Conservation (phyloP, 2,797 vertebrate species). For the Podarcis siculus region DNA sequence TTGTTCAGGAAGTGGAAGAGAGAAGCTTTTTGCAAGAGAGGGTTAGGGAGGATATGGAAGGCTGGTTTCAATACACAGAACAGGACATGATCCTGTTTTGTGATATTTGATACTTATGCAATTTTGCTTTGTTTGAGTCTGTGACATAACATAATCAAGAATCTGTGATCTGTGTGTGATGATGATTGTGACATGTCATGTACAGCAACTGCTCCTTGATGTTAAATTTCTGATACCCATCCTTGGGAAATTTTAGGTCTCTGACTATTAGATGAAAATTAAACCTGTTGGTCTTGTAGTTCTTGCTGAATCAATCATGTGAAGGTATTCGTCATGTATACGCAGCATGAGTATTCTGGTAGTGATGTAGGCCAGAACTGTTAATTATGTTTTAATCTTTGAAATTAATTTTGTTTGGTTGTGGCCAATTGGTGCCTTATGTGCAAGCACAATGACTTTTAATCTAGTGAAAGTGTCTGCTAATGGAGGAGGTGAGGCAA, state of each 20-base stretch:
- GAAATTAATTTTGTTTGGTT: background rate
- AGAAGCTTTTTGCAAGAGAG: background rate
- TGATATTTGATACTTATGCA: background rate
- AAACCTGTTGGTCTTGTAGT: background rate
- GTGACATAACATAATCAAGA: too few species aligned
- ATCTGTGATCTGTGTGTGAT: background rate
- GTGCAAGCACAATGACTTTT: too few species aligned
- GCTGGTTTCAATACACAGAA: background rate
- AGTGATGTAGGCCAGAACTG: background rate
- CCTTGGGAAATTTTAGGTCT: background rate
- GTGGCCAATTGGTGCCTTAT: too few species aligned
- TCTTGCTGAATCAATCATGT: background rate
- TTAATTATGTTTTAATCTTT: background rate
- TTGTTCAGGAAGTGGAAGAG: background rate
- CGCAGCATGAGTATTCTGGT: background rate
- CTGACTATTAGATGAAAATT: background rate
- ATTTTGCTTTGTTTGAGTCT: too few species aligned
- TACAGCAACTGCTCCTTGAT: background rate
- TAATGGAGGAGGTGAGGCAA: too few species aligned
- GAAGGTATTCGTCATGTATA: background rate
- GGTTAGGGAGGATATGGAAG: background rate
- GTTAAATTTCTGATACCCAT: background rate
- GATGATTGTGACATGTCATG: background rate
- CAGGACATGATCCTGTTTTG: background rate
- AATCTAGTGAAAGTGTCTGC: too few species aligned